Evolutionary conservation across 2,113 vertebrate genomes (phyloP).

Genomic region (Xenopus borealis): DNA sequence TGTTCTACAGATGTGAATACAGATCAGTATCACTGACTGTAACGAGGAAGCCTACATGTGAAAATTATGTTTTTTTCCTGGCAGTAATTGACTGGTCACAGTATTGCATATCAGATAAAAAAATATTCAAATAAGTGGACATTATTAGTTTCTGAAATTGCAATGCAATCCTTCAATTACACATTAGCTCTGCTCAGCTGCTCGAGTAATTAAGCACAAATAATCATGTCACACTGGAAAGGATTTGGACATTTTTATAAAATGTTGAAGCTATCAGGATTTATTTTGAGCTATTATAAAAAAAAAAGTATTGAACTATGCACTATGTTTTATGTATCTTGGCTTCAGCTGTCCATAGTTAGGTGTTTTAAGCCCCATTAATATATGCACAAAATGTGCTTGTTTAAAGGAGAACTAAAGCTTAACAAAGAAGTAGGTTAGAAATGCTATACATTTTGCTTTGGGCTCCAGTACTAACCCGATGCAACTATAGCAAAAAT

Average conservation of each 20-base stretch:
- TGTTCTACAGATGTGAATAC: constrained; percentile 22
- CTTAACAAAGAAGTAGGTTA: too few relatives aligned
- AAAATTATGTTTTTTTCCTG: constrained; percentile 10
- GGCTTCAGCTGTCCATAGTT: too few relatives aligned
- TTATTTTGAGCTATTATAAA: too few relatives aligned
- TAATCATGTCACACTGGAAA: constrained; percentile 1
- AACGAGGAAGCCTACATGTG: constrained; percentile 4
- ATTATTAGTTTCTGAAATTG: constrained; percentile 39
- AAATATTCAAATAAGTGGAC: constrained; percentile 33
- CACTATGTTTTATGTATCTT: too few relatives aligned
- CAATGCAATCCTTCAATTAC: constrained; percentile 34
- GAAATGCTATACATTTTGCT: too few relatives aligned
- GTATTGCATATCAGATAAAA: constrained; percentile 30
- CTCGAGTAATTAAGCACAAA: constrained; percentile 25
- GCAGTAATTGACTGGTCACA: constrained; percentile 26
- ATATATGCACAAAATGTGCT: too few relatives aligned
- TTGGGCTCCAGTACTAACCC: too few relatives aligned
- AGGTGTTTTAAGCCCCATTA: too few relatives aligned
- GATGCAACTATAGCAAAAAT: too few relatives aligned
- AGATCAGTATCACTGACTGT: constrained; percentile 27
- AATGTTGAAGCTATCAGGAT: too few relatives aligned
- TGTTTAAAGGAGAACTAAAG: too few relatives aligned
- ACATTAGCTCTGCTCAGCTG: constrained; percentile 27
- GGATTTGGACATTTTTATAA: not conserved
- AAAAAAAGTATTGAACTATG: too few relatives aligned